Percentiles rank a stretch among this genome's conserved stretches.
Evolutionary conservation across 2,113 vertebrate genomes (phyloP).

Genomic region (Labeo rohita): DNA sequence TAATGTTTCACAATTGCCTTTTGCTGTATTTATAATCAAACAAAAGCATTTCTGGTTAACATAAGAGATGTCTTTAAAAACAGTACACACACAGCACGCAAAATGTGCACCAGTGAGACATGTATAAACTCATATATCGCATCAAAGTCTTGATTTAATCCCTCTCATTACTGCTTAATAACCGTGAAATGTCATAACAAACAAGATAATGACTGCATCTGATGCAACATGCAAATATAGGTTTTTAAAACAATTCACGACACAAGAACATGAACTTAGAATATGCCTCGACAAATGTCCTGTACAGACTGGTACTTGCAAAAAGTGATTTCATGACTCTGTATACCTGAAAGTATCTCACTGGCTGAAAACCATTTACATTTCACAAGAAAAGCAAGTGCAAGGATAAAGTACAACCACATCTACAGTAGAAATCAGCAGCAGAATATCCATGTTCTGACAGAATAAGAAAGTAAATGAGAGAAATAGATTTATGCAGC

Average conservation of each 20-base stretch:
- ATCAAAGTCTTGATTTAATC: background rate
- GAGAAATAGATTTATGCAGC: constrained; percentile 37
- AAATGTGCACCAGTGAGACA: no score
- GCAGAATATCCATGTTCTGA: background rate
- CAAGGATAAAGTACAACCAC: background rate
- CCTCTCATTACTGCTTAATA: background rate
- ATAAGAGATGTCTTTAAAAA: no score
- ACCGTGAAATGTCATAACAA: background rate
- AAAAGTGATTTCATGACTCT: background rate
- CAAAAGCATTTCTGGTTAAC: no score
- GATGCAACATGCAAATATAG: background rate
- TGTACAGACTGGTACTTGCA: background rate
- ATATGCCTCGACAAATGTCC: background rate
- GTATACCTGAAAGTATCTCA: background rate
- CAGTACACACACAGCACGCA: no score
- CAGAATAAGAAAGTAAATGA: background rate
- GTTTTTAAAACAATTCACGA: background rate
- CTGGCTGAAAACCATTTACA: background rate
- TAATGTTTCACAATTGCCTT: no score
- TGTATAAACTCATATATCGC: background rate
- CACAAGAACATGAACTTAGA: background rate
- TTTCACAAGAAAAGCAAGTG: background rate
- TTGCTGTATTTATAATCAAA: no score
- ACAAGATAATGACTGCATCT: background rate
- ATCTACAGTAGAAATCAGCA: background rate